Evolutionary conservation across 2,888 invertebrate species (phyloP).

Genomic region (Gryllus longicercus): DNA sequence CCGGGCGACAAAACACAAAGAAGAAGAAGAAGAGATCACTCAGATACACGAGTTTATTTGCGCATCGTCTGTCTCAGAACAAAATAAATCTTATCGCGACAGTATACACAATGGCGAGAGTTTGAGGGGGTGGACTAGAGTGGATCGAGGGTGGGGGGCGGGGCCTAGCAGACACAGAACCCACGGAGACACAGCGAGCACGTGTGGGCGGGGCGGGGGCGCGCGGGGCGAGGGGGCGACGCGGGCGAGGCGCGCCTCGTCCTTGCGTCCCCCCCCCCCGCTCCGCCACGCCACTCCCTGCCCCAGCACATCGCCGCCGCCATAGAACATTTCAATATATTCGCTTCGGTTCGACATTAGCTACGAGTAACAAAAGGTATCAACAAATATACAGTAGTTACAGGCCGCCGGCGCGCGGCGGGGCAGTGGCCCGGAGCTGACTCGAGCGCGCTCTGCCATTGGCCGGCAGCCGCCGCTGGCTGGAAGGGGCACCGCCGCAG

Average conservation of each 20-base stretch:
- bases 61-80: conserved; percentile 17
- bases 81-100: conserved; percentile 17
- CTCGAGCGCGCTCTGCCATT: no score
- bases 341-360: conserved; percentile 28
- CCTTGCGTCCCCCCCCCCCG: no score
- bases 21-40: not conserved
- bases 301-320: not conserved
- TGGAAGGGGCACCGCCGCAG: no score
- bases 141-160: not conserved
- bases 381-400: conserved; percentile 35
- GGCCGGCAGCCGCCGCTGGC: no score
- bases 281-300: no score
- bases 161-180: no score
- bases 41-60: conserved; percentile 2
- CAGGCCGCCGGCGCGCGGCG: conserved; percentile 18
- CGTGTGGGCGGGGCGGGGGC: no score
- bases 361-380: conserved; percentile 31
- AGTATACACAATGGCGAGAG: not conserved
- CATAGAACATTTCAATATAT: conserved; percentile 21
- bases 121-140: not conserved
- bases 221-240: no score
- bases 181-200: no score
- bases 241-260: no score
- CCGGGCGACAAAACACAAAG: conserved; percentile 11
- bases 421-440: not conserved